A percentile compares a stretch with the other conserved stretches of the same genome.
phyloP scores from a whole-genome alignment of 2,888 invertebrate genomes.

The Zhengitettix transpicula region DNA sequence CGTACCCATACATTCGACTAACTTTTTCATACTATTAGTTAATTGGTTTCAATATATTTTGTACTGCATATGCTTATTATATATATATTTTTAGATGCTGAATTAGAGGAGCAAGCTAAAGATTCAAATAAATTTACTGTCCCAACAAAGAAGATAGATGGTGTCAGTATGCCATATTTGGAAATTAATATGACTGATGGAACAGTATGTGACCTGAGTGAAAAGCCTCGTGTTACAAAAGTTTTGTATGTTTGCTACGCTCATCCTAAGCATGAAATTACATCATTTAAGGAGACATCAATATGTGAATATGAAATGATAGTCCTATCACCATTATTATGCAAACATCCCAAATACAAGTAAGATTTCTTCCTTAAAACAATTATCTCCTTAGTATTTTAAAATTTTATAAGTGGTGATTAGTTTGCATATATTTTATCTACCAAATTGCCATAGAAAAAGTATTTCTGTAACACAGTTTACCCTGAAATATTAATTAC shows the following conservation, averaged over 20 bases:
- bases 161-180: conserved; percentile 72
- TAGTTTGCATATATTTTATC: too few species aligned
- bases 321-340: conserved; percentile 72
- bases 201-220: conserved; percentile 80
- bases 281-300: conserved; percentile 80
- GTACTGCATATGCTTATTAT: neutral
- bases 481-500: too few species aligned
- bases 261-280: conserved; percentile 80
- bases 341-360: conserved; percentile 77
- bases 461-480: too few species aligned
- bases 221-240: conserved; percentile 61
- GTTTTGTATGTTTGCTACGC: conserved; percentile 79
- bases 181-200: conserved; percentile 79
- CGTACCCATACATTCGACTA: too few species aligned
- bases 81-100: conserved; percentile 12
- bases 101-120: conserved; percentile 15
- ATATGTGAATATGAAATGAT: conserved; percentile 91
- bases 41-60: too few species aligned
- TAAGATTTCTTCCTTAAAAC: conserved; percentile 13
- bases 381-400: too few species aligned
- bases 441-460: too few species aligned
- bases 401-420: too few species aligned
- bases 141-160: conserved; percentile 62
- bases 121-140: conserved; percentile 7
- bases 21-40: too few species aligned